Conservation (phyloP, 23 tunicate species). For the Corella eumyota region DNA sequence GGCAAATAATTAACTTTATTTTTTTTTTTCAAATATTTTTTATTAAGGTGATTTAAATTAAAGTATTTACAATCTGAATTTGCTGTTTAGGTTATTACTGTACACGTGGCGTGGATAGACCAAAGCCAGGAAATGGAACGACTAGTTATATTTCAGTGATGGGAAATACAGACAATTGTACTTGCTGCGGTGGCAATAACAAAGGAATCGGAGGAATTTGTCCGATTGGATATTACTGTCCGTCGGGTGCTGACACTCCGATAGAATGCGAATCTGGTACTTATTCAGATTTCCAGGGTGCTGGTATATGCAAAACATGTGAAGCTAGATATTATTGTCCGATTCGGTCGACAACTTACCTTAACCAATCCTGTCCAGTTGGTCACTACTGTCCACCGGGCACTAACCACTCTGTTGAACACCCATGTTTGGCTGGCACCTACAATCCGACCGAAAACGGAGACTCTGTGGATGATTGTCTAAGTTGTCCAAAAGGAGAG, state of each 20-base stretch:
- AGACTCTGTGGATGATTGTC: constrained; percentile 28
- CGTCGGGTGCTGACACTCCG: constrained; percentile 37
- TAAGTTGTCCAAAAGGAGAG: constrained; percentile 49
- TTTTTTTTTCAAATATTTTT: background rate
- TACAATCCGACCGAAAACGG: constrained; percentile 28
- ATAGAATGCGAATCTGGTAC: constrained; percentile 40
- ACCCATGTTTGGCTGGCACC: constrained; percentile 70
- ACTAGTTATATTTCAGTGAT: constrained; percentile 13
- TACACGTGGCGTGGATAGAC: constrained; percentile 62
- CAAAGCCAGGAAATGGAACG: constrained; percentile 79
- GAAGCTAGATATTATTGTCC: constrained; percentile 62
- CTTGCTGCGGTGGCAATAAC: constrained; percentile 57
- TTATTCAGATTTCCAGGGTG: constrained; percentile 33
- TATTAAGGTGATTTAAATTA: background rate
- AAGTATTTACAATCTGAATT: background rate
- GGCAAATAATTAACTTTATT: constrained; percentile 19
- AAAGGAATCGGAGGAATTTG: constrained; percentile 80
- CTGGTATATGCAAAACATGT: constrained; percentile 36
- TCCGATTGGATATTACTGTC: constrained; percentile 67
- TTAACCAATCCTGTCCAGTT: constrained; percentile 47
- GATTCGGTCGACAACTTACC: constrained; percentile 32
- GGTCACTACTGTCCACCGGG: constrained; percentile 84
- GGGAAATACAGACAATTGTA: constrained; percentile 27
- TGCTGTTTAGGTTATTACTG: constrained; percentile 61
- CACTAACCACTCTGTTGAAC: constrained; percentile 14